phyloP scores from a whole-genome alignment of 1,140 invertebrate species.

The Pseudomyrmex gracilis region DNA sequence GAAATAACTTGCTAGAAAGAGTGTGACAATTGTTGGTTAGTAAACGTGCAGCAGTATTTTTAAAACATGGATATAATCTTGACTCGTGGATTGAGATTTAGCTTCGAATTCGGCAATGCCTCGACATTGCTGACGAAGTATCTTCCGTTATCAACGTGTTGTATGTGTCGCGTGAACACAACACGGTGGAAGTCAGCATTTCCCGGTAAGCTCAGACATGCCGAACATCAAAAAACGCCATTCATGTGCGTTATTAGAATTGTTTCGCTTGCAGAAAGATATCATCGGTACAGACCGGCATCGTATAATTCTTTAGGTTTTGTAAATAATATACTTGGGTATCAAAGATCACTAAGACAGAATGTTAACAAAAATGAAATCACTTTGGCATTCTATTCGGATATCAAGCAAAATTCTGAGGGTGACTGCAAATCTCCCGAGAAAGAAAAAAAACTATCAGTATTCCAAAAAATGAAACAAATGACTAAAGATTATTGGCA shows the following conservation, averaged over 20 bases:
- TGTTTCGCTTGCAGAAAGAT: constrained; percentile 52
- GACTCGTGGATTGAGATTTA: constrained; percentile 57
- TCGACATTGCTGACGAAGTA: constrained; percentile 53
- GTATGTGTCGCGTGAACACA: constrained; percentile 18
- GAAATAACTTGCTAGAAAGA: background rate
- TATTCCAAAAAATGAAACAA: constrained; percentile 95
- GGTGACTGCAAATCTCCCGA: background rate
- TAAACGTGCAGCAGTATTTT: constrained; percentile 43
- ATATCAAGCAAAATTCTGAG: constrained; percentile 31
- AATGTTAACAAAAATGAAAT: constrained; percentile 24
- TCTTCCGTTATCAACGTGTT: constrained; percentile 47
- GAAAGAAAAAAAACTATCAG: constrained; percentile 84
- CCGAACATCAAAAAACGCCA: background rate
- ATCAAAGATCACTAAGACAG: constrained; percentile 17
- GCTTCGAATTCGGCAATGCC: constrained; percentile 32
- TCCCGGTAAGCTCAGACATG: constrained; percentile 60
- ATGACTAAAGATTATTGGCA: constrained; percentile 98
- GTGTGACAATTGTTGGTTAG: constrained; percentile 59
- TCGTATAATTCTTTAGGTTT: constrained; percentile 49
- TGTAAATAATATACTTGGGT: constrained; percentile 30
- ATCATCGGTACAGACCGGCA: constrained; percentile 24
- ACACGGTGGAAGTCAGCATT: constrained; percentile 46
- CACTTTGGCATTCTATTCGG: constrained; percentile 27
- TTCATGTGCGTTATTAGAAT: background rate
- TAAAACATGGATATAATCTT: constrained; percentile 72